Evolutionary conservation across 1,140 invertebrate genomes (phyloP).

Genomic region (Drosophila lacteicornis): DNA sequence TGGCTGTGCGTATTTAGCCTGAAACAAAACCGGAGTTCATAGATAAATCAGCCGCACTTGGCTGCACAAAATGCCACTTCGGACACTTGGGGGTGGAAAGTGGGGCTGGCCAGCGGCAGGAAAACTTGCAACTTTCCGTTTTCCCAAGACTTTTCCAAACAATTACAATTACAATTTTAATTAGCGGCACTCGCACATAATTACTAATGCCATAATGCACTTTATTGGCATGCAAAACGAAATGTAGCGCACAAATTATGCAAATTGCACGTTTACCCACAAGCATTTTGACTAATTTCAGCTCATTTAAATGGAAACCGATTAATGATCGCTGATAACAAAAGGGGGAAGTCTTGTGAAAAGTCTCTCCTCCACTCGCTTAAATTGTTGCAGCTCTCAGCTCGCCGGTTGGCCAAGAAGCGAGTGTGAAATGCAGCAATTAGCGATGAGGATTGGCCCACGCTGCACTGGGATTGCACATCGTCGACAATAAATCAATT

Average conservation of each 20-base stretch:
- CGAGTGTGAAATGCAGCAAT: constrained; percentile 39
- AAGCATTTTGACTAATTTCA: constrained; percentile 59
- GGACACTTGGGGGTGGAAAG: constrained; percentile 12
- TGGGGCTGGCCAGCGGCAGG: constrained; percentile 9
- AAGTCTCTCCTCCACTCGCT: constrained; percentile 11
- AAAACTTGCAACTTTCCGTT: constrained; percentile 65
- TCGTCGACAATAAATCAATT: constrained; percentile 38
- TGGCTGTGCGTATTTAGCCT: constrained; percentile 43
- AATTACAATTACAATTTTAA: constrained; percentile 64
- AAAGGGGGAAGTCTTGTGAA: constrained; percentile 49
- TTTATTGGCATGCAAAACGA: constrained; percentile 61
- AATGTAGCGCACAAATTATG: constrained; percentile 58
- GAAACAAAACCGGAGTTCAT: constrained; percentile 18
- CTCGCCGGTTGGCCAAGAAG: constrained; percentile 35
- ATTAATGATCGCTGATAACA: constrained; percentile 55
- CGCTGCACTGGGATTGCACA: constrained; percentile 23
- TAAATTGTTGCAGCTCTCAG: constrained; percentile 23
- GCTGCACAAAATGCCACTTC: constrained; percentile 41
- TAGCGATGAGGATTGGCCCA: constrained; percentile 27
- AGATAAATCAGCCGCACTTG: constrained; percentile 58
- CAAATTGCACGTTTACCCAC: constrained; percentile 61
- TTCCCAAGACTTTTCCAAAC: constrained; percentile 49
- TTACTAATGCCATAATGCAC: constrained; percentile 67
- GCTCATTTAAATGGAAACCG: constrained; percentile 62
- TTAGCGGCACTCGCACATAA: constrained; percentile 61